Evolutionary conservation across 1,140 invertebrate genomes (phyloP).

Genomic region (Drosophila repleta): DNA sequence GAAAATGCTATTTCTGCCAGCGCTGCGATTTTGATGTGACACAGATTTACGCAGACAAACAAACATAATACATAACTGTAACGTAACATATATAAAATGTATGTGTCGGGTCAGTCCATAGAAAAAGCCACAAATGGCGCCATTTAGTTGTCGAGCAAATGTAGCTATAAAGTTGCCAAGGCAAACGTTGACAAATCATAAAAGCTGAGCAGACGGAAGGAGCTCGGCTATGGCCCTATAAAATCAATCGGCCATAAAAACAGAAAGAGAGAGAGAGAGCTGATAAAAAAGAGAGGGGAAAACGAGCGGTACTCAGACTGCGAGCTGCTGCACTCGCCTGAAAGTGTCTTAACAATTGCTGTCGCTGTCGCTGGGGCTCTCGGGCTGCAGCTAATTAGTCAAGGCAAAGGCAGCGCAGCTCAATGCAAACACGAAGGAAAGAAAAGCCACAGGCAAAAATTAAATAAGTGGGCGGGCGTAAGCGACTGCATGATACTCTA

Average conservation of each 20-base stretch:
- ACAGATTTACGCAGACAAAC: constrained; percentile 51
- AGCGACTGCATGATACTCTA: too few species aligned
- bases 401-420: constrained; percentile 1
- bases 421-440: constrained; percentile 29
- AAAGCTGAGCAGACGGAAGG: constrained; percentile 47
- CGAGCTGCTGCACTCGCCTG: neutral
- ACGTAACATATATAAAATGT: neutral
- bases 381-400: constrained; percentile 35
- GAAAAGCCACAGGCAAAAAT: constrained; percentile 7
- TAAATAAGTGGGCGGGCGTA: too few species aligned
- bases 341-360: constrained; percentile 36
- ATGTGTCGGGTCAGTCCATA: constrained; percentile 41
- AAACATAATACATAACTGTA: constrained; percentile 15
- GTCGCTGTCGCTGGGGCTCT: constrained; percentile 12
- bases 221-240: constrained; percentile 3
- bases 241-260: constrained; percentile 63
- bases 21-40: constrained; percentile 70
- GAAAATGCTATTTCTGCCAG: constrained; percentile 79
- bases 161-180: constrained; percentile 69
- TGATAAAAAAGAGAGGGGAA: neutral
- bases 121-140: constrained; percentile 70
- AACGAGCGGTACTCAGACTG: neutral
- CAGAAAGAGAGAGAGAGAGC: neutral
- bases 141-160: constrained; percentile 51
- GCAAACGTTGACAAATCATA: constrained; percentile 79